Evolutionary conservation across 1,140 invertebrate species (phyloP), one percentile per base, ranked within the genome.

Genomic region (Panagrolaimus sp.): DNA sequence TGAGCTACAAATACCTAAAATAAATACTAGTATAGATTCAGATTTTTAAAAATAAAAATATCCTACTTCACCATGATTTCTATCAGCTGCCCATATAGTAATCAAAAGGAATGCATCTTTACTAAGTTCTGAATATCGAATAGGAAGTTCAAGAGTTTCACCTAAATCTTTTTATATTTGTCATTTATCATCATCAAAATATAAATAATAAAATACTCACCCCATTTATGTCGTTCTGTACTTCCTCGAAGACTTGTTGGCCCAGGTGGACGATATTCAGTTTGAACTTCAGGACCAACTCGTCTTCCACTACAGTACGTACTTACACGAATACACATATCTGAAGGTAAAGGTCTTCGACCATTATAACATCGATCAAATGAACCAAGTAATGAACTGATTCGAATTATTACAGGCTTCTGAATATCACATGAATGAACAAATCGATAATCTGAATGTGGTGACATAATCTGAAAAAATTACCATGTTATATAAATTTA

Each of bases 111-210:
- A 87, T 12, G 95, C 90, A 85, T 91, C 91, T 63, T 91, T 85
- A 4, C 94, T 94, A 38, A 98, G 84, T 83, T 98, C 94, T 82
- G 90, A 91, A 84, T 91, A 96, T 79, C 90, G 89, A 10, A 98
- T 86, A 1, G 95, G 95, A 68, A 98, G 84, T 5, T 88, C 90
- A 8, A 98, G 86, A 94, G 95, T 98, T 85, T 99, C 94, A 85
- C 97, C 96, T 95, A 95, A 98, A 38, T 38, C 32, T 4, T 38
- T 38, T 2, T 4, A 4, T 4, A 4, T 38, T 38, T 38, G 7
- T 38, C 7, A 7, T 38, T 38, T 7, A 38, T 38, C 7, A 38
- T 38, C 7, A 4, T 38, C 2, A 7, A 38, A 38, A 38, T n/a
- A n/a, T n/a, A n/a, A n/a, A n/a, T n/a, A n/a, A n/a, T n/a, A n/a